phyloP scores from a whole-genome alignment of 2,113 vertebrate genomes.

The Pituophis catenifer region DNA sequence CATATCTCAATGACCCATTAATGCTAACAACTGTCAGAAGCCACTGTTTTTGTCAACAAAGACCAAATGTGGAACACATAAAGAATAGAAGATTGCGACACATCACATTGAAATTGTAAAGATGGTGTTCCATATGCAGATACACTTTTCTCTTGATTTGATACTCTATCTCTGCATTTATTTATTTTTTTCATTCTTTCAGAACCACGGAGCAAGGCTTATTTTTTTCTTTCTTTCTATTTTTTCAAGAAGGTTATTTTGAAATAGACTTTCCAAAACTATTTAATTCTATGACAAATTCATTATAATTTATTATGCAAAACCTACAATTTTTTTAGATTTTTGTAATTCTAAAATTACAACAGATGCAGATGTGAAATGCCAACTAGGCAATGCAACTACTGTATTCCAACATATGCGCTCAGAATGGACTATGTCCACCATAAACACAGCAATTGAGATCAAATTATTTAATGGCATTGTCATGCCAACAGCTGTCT shows the following conservation, averaged over 20 bases:
- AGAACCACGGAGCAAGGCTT: not conserved
- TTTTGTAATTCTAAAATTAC: not conserved
- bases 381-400: not conserved
- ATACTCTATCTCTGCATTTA: not conserved
- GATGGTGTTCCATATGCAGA: not conserved
- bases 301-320: not conserved
- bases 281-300: not conserved
- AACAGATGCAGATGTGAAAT: not conserved
- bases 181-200: not conserved
- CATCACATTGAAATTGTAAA: not conserved
- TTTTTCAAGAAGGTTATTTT: not conserved
- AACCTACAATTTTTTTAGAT: not conserved
- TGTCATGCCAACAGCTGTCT: not conserved
- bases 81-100: not conserved
- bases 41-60: conserved; percentile 11
- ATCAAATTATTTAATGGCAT: not conserved
- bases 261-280: not conserved
- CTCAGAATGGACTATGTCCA: not conserved
- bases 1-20: conserved; percentile 13
- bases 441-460: not conserved
- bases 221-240: not conserved
- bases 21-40: conserved; percentile 8
- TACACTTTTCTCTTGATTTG: not conserved
- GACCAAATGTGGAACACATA: not conserved
- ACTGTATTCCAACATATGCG: not conserved